Conservation (phyloP, 1,140 invertebrate species). For the Zophobas morio region DNA sequence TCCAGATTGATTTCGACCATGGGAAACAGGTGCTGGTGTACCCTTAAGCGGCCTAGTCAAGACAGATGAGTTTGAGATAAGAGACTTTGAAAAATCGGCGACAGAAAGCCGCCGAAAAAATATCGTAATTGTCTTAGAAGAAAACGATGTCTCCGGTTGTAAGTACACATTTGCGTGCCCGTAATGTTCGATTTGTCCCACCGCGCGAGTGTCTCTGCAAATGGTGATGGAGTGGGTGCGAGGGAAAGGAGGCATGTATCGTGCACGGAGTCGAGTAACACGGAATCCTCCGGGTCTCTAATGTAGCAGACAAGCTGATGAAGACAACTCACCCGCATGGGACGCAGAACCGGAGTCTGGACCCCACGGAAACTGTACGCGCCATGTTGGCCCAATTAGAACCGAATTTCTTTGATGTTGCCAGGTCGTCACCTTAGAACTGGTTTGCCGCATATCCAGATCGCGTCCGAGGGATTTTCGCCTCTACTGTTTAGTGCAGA, state of each 20-base stretch:
- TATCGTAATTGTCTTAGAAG: not conserved
- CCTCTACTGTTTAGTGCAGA: too few relatives aligned
- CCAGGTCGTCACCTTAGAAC: too few relatives aligned
- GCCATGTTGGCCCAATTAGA: conserved; percentile 25
- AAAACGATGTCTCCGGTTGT: conserved; percentile 27
- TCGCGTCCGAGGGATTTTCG: too few relatives aligned
- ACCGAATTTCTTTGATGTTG: not conserved
- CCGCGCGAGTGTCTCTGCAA: conserved; percentile 62
- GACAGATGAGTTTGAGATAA: conserved; percentile 19
- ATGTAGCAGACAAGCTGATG: conserved; percentile 66
- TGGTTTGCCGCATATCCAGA: too few relatives aligned
- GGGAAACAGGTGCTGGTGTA: conserved; percentile 2
- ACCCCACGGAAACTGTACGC: conserved; percentile 7
- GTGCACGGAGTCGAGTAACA: conserved; percentile 47
- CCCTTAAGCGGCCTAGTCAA: not conserved
- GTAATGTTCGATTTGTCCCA: conserved; percentile 60
- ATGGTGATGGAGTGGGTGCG: conserved; percentile 62
- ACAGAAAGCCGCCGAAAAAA: conserved; percentile 14
- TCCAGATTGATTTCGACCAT: conserved; percentile 29
- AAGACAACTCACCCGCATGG: conserved; percentile 66
- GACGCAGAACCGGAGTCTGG: conserved; percentile 46
- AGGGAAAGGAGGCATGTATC: conserved; percentile 52
- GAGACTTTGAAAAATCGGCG: conserved; percentile 20
- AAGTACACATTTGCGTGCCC: conserved; percentile 48
- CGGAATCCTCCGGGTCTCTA: conserved; percentile 57